Evolutionary conservation across 2,888 invertebrate species (phyloP).

Genomic region (Mayetiola destructor): DNA sequence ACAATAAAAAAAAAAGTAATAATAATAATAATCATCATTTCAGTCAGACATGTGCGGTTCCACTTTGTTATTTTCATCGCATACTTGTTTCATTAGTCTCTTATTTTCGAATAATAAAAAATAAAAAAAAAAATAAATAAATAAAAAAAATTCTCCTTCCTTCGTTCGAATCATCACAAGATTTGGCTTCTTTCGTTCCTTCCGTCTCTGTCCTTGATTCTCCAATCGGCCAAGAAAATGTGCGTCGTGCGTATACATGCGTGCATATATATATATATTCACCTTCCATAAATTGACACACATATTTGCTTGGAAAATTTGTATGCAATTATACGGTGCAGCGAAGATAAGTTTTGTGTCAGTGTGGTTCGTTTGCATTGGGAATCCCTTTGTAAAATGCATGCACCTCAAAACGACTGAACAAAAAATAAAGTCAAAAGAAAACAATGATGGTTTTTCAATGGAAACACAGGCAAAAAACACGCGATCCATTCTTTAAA

Average conservation of each 20-base stretch:
- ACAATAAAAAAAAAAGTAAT: no score
- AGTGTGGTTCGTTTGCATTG: no score
- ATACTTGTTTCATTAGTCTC: not conserved
- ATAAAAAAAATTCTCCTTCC: not conserved
- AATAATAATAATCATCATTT: no score
- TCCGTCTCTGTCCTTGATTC: not conserved
- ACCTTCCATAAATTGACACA: not conserved
- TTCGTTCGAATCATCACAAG: not conserved
- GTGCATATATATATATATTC: not conserved
- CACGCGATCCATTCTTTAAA: slow-evolving; percentile 5
- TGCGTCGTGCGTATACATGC: no score
- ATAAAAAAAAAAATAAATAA: not conserved
- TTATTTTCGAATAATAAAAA: not conserved
- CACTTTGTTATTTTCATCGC: slow-evolving; percentile 10
- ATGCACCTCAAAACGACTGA: not conserved
- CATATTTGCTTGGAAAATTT: slow-evolving; percentile 6
- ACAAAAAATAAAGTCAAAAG: not conserved
- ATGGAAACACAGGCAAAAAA: not conserved
- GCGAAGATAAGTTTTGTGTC: slow-evolving; percentile 2
- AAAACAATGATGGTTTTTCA: no score
- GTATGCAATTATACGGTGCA: slow-evolving; percentile 9
- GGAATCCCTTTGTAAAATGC: no score
- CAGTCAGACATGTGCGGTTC: slow-evolving; percentile 6
- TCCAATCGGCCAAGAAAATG: no score
- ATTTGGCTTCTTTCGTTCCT: not conserved